phyloP scores from a whole-genome alignment of 2,797 vertebrate species.

The Rhinoraja longicauda region DNA sequence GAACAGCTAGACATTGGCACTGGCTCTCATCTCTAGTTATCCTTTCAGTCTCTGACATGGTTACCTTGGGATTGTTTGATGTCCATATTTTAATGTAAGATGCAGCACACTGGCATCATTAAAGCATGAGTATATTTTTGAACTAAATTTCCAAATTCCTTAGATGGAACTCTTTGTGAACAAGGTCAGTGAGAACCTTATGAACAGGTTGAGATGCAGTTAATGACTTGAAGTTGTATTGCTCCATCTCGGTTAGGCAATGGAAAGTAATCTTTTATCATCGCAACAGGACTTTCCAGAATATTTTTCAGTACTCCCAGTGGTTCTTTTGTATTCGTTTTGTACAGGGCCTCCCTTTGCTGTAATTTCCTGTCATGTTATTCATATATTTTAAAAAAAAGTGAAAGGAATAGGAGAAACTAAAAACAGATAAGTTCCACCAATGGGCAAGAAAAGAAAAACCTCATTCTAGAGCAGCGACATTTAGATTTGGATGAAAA shows the following conservation, averaged over 20 bases:
- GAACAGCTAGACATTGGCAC: neutral
- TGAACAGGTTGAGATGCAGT: neutral
- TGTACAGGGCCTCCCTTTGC: neutral
- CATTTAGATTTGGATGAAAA: neutral
- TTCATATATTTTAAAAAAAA: neutral
- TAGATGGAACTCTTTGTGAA: neutral
- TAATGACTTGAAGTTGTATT: neutral
- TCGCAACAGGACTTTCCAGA: neutral
- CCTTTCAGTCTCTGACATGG: neutral
- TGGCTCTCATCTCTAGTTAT: neutral
- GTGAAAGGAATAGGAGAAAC: neutral
- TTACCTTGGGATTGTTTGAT: neutral
- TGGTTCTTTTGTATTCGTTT: neutral
- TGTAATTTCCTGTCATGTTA: neutral
- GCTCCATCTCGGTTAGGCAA: neutral
- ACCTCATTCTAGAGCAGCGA: neutral
- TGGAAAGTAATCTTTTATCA: neutral
- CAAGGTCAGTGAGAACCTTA: neutral
- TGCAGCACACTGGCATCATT: neutral
- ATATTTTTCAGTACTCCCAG: neutral
- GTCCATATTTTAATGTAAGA: neutral
- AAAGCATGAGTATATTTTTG: neutral
- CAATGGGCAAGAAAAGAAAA: neutral
- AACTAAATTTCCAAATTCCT: slow-evolving; percentile 12
- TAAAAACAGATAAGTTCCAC: neutral